These are phyloP conservation scores for Recurvirostra avosetta DNA, from an alignment of 2,113 vertebrate species.

Conservation along the genomic window DNA sequence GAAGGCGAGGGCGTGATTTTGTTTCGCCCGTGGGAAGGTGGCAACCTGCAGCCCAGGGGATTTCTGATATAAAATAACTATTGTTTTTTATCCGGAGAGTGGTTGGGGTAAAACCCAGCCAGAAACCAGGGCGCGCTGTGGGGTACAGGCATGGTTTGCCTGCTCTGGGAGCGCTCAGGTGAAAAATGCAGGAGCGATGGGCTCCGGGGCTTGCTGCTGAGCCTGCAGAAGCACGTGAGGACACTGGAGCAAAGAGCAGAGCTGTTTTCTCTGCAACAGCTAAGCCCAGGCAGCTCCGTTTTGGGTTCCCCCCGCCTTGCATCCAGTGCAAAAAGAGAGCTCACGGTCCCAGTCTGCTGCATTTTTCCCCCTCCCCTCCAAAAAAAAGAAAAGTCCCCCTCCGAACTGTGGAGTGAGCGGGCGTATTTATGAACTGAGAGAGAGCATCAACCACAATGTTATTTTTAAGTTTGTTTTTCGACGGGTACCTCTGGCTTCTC, in stretches of 20 bases:
- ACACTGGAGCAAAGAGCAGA: neutral
- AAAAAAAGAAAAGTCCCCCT: neutral
- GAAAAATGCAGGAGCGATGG: neutral
- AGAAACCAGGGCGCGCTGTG: neutral
- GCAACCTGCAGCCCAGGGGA: neutral
- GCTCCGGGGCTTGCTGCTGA: neutral
- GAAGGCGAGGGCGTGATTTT: neutral
- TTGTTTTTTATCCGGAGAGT: neutral
- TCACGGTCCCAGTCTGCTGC: neutral
- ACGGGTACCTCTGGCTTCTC: neutral
- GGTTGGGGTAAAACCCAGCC: neutral
- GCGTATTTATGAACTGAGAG: neutral
- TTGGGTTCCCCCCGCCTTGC: neutral
- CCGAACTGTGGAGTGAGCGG: neutral
- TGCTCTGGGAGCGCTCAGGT: neutral
- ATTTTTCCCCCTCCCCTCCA: neutral
- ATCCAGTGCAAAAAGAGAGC: neutral
- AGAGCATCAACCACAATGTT: neutral
- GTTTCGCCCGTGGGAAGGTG: neutral
- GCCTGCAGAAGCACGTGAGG: neutral
- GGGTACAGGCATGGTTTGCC: neutral
- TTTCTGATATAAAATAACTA: neutral
- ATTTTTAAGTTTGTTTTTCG: neutral
- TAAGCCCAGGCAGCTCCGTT: neutral
- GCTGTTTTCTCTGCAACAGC: neutral